These are phyloP conservation scores for Hypomecis atomaria DNA, from an alignment of 2,888 invertebrate species.

Conservation along the genomic window DNA sequence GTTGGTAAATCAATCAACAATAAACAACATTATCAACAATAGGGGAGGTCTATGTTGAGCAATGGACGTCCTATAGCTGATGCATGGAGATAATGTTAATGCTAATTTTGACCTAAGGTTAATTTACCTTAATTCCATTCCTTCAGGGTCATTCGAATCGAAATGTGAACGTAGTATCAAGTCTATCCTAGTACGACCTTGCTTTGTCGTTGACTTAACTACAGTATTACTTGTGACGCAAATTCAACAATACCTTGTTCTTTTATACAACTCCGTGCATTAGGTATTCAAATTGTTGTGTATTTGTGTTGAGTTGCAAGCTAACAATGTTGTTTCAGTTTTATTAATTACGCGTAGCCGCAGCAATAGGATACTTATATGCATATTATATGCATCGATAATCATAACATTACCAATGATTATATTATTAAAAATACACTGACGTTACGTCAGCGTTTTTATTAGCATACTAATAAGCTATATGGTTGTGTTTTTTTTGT, in stretches of 20 bases:
- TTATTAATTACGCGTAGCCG: background rate
- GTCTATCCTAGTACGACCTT: constrained; percentile 18
- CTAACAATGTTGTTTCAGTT: background rate
- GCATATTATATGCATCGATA: background rate
- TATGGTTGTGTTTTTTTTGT: background rate
- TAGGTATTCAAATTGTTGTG: background rate
- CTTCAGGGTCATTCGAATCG: constrained; percentile 14
- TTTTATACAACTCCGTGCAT: background rate
- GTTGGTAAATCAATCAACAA: too few relatives aligned
- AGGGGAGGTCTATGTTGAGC: too few relatives aligned
- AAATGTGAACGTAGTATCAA: constrained; percentile 20
- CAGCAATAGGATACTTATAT: background rate
- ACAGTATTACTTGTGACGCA: background rate
- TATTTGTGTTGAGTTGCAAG: background rate
- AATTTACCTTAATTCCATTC: background rate
- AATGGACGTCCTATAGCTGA: too few relatives aligned
- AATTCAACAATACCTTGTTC: background rate
- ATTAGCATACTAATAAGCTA: constrained; percentile 5
- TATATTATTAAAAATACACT: background rate
- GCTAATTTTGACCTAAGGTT: constrained; percentile 1
- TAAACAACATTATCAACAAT: too few relatives aligned
- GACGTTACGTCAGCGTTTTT: background rate
- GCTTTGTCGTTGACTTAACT: background rate
- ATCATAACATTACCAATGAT: background rate
- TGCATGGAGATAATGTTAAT: background rate